These are phyloP conservation scores for Dyspetes luteomarginatus DNA, from an alignment of 2,888 invertebrate genomes.

Conservation along the genomic window DNA sequence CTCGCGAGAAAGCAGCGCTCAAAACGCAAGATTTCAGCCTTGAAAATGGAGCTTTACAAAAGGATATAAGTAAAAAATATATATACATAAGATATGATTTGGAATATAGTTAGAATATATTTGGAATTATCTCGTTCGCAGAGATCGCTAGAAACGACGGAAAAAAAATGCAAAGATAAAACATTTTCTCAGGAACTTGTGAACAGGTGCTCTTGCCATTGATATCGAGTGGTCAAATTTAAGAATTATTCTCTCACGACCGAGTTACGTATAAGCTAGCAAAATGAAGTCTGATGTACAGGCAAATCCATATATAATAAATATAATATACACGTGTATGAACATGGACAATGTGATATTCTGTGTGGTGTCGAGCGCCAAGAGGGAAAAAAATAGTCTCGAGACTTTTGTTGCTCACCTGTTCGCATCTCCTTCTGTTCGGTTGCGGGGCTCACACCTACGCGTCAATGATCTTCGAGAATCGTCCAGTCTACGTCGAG, in stretches of 20 bases:
- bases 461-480: conserved; percentile 46
- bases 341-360: conserved; percentile 51
- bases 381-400: conserved; percentile 13
- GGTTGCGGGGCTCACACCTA: conserved; percentile 43
- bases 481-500: conserved; percentile 1
- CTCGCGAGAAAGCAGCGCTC: conserved; percentile 76
- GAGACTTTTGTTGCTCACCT: conserved; percentile 1
- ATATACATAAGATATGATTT: not conserved
- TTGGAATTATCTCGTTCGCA: too few species aligned
- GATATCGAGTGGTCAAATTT: not conserved
- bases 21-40: conserved; percentile 24
- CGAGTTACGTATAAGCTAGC: not conserved
- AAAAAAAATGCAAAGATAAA: too few species aligned
- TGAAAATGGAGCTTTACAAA: conserved; percentile 20
- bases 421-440: conserved; percentile 58
- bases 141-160: too few species aligned
- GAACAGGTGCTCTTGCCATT: not conserved
- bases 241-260: conserved; percentile 48
- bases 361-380: not conserved
- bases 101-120: not conserved
- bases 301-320: not conserved
- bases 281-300: not conserved
- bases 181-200: conserved; percentile 3
- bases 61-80: not conserved
- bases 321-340: conserved; percentile 27